Evolutionary conservation across 2,797 vertebrate genomes (phyloP), one percentile per base, ranked within the genome.

Genomic region (Oreortyx pictus): DNA sequence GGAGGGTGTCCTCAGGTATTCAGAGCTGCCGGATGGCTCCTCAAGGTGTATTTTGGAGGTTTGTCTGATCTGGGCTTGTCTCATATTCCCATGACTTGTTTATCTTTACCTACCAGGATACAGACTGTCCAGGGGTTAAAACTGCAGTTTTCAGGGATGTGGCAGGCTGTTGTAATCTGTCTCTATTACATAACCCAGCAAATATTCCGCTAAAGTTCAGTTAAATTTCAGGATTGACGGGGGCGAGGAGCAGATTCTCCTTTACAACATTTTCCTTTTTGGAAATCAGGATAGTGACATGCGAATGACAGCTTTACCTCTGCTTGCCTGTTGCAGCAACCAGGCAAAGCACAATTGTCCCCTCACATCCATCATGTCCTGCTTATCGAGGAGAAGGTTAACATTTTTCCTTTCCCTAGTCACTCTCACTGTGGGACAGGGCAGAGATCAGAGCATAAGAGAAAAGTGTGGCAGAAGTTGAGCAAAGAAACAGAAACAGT

Each of bases 151-250:
- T 43, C 68, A 86, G 62, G 76, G 60, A 72, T 79, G 77, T 92
- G 85, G 71, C 71, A 93, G 78, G 59, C 89, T 95, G 77, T 92
- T 84, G 87, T 91, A 94, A 94, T 91, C 82, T 2, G 5, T 84
- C 39, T 68, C 64, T 78, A 12, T 94, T 93, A 91, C 94, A 91
- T 95, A 95, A 92, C 29, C n/a, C 74, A 75, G 82, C 57, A 96
- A 95, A 84, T 94, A 95, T 93, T 96, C 93, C 93, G 85, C 89
- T 91, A 84, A 94, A 94, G 92, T 96, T 92, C 94, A 92, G 47
- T 84, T 90, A 92, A 82, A 88, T 89, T 92, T 52, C 71, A 82
- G 67, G 60, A 89, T 29, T 93, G 56, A 81, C 82, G 57, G 56
- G 76, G 35, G 31, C 2, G 5, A 93, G 74, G 29, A 91, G 25